These are phyloP conservation scores for Parnassius glacialis DNA, from an alignment of 2,888 invertebrate genomes.

Conservation along the genomic window DNA sequence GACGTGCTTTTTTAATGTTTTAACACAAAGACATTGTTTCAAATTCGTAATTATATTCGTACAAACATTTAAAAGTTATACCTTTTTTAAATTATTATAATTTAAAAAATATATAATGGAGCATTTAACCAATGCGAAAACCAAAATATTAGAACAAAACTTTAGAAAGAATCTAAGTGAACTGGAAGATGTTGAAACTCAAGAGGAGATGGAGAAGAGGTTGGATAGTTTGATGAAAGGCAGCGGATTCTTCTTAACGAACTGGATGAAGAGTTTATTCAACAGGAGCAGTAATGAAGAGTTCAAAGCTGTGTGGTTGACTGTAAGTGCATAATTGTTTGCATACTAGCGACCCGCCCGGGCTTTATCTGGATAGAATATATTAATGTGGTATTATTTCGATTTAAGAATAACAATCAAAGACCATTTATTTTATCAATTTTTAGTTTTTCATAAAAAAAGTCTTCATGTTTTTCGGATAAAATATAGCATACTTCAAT, in stretches of 20 bases:
- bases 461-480: too few species aligned
- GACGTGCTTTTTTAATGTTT: slow-evolving; percentile 3
- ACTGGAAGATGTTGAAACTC: slow-evolving; percentile 45
- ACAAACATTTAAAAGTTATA: too few species aligned
- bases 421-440: too few species aligned
- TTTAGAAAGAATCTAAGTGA: slow-evolving; percentile 53
- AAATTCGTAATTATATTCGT: not conserved
- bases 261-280: slow-evolving; percentile 65
- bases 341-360: too few species aligned
- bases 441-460: too few species aligned
- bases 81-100: too few species aligned
- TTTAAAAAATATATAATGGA: too few species aligned
- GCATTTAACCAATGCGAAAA: too few species aligned
- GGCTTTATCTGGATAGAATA: too few species aligned
- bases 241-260: slow-evolving; percentile 53
- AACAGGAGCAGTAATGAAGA: slow-evolving; percentile 50
- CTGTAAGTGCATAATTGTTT: slow-evolving; percentile 48
- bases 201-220: slow-evolving; percentile 57
- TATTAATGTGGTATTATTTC: too few species aligned
- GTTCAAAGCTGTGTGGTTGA: slow-evolving; percentile 64
- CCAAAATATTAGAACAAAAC: slow-evolving; percentile 39
- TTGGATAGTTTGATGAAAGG: slow-evolving; percentile 44
- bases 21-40: not conserved
- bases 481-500: too few species aligned
- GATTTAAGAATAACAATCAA: too few species aligned